phyloP scores from a whole-genome alignment of 2,113 vertebrate genomes.

The Morone chrysops region DNA sequence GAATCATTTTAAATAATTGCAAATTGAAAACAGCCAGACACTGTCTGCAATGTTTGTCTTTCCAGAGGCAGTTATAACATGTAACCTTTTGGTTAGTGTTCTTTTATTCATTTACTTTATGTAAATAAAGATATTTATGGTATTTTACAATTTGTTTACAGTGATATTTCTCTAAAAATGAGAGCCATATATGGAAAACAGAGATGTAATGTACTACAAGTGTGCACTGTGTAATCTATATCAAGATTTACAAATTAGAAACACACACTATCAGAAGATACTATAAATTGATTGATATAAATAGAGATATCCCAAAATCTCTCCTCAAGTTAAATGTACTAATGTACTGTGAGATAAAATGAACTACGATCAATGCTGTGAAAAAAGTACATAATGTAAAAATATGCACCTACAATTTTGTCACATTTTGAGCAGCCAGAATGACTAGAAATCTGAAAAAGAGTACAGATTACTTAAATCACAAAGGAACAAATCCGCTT shows the following conservation, averaged over 20 bases:
- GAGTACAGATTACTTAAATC: neutral
- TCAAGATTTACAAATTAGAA: neutral
- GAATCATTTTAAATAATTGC: constrained; percentile 44
- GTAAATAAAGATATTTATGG: neutral
- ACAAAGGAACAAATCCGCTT: constrained; percentile 54
- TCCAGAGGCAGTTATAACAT: constrained; percentile 10
- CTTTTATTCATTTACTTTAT: neutral
- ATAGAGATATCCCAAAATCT: neutral
- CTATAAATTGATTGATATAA: neutral
- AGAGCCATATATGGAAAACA: neutral
- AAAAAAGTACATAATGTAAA: neutral
- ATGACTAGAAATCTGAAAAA: neutral
- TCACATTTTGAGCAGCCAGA: neutral
- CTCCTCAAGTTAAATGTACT: neutral
- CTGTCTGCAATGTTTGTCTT: constrained; percentile 4
- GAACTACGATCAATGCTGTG: neutral
- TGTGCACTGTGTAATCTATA: neutral
- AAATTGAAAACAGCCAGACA: constrained; percentile 42
- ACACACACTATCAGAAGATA: neutral
- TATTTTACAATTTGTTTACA: constrained; percentile 21
- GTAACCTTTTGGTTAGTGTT: constrained; percentile 1
- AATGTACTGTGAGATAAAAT: neutral
- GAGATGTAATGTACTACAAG: neutral
- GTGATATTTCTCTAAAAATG: neutral
- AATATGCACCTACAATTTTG: neutral